Evolutionary conservation across 2,888 invertebrate species (phyloP).

Genomic region (Microctonus aethiopoides): DNA sequence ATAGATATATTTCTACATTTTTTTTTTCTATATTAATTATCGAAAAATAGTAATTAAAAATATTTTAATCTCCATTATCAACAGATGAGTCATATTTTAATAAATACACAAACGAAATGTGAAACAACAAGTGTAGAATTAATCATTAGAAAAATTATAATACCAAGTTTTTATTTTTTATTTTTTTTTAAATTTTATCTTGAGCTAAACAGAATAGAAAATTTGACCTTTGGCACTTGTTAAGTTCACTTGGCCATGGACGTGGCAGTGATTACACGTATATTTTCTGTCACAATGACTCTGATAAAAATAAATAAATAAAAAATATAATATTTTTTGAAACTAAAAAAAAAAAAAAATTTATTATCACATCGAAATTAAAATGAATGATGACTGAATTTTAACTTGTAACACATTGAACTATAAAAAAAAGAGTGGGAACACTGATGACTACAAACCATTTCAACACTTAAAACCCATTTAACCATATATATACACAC

Average conservation of each 20-base stretch:
- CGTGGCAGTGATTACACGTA: slow-evolving; percentile 45
- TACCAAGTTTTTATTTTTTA: background rate
- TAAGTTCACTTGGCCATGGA: slow-evolving; percentile 47
- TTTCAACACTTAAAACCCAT: too few relatives aligned
- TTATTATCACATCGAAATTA: background rate
- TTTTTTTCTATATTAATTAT: too few relatives aligned
- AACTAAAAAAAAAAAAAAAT: background rate
- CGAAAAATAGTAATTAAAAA: too few relatives aligned
- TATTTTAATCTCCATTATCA: too few relatives aligned
- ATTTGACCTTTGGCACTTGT: slow-evolving; percentile 44
- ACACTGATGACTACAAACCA: background rate
- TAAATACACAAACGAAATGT: too few relatives aligned
- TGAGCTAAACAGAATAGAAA: background rate
- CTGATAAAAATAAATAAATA: background rate
- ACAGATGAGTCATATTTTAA: too few relatives aligned
- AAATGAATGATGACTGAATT: background rate
- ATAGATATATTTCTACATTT: too few relatives aligned
- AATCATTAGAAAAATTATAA: background rate
- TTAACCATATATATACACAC: too few relatives aligned
- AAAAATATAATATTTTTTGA: too few relatives aligned
- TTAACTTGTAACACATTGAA: background rate
- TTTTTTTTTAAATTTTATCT: background rate
- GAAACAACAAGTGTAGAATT: too few relatives aligned
- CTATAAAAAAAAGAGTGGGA: background rate
- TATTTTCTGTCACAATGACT: slow-evolving; percentile 5